Evolutionary conservation across 2,888 invertebrate genomes (phyloP), one percentile per base, ranked within the genome.

Genomic region (Calliopum simillimum): DNA sequence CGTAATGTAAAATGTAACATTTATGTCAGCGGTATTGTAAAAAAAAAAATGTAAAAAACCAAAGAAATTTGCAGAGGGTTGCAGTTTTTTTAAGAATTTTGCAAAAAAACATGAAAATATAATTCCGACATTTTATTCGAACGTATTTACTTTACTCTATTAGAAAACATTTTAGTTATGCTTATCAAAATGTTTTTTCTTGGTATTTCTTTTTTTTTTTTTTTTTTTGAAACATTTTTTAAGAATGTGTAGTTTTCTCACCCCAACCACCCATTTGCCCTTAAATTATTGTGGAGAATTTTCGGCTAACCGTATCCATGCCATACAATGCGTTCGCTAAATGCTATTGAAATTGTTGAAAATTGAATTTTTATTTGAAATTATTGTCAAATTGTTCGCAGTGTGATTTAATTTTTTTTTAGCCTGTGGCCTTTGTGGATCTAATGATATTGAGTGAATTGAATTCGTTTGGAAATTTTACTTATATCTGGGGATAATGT

Each of bases 371-470:
- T 58, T 46, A 58, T 58, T 67, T 47, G 56, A 67, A 67, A 56
- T 67, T 58, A 58, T 58, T 67, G 67, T 21, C 67, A 67, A 67
- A 67, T 67, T 58, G 56, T 58, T 67, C 49, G 47, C 56, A 58
- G 56, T 46, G 56, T 58, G 58, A 56, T 67, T 58, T 58, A 58
- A 67, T 67, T 67, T 51, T 67, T 67, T 51, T 67, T 67, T 55
- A 58, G 47, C 67, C 67, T 47, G 56, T 47, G 58, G 58, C 67
- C 67, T 58, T 58, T 19, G 56, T n/a, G 14, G 14, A 56, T 67
- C 47, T 46, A 67, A 23, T 47, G 58, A 46, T 43, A 33, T 67
- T 46, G 19, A 44, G 21, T n/a, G 58, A 46, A 64, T 64, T 19
- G 46, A 43, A 65, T 55, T 33, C 33, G 33, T 33, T 51, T 65